These are phyloP conservation scores for Moxostoma hubbsi DNA, from an alignment of 2,797 vertebrate genomes.

Conservation along the genomic window DNA sequence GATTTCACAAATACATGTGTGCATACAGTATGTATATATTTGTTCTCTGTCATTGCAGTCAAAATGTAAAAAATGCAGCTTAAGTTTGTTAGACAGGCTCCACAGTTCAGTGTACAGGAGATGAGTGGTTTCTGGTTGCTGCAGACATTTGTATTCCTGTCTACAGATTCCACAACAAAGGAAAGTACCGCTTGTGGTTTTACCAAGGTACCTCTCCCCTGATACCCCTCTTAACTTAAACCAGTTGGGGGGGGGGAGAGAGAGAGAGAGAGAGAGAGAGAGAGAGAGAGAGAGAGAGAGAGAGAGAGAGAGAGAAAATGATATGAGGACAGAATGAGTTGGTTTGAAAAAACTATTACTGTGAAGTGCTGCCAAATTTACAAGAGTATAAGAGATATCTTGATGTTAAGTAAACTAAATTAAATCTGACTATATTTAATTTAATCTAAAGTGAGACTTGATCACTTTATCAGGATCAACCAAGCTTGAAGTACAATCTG, in stretches of 20 bases:
- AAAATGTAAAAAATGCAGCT: constrained; percentile 27
- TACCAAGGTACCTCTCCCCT: not conserved
- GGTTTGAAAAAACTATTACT: constrained; percentile 8
- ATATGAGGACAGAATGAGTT: not conserved
- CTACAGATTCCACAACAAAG: constrained; percentile 41
- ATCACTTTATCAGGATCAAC: no score
- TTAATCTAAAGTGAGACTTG: not conserved
- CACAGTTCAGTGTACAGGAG: constrained; percentile 43
- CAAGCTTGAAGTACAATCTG: not conserved
- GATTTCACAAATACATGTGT: constrained; percentile 11
- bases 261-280: no score
- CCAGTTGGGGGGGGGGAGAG: not conserved
- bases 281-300: no score
- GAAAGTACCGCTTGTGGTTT: constrained; percentile 8
- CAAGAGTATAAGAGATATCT: not conserved
- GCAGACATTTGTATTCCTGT: constrained; percentile 27
- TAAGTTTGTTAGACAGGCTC: constrained; percentile 19
- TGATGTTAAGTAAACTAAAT: constrained; percentile 17
- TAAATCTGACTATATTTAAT: not conserved
- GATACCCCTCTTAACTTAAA: constrained; percentile 16
- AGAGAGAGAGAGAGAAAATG: not conserved
- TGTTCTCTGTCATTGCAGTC: constrained; percentile 29
- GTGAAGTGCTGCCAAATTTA: constrained; percentile 34
- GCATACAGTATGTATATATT: not conserved
- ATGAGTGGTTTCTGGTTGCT: constrained; percentile 27